A percentile compares a stretch with the other conserved stretches of the same genome.
Conservation (phyloP, 2,113 vertebrate genomes). For the Stercorarius parasiticus region DNA sequence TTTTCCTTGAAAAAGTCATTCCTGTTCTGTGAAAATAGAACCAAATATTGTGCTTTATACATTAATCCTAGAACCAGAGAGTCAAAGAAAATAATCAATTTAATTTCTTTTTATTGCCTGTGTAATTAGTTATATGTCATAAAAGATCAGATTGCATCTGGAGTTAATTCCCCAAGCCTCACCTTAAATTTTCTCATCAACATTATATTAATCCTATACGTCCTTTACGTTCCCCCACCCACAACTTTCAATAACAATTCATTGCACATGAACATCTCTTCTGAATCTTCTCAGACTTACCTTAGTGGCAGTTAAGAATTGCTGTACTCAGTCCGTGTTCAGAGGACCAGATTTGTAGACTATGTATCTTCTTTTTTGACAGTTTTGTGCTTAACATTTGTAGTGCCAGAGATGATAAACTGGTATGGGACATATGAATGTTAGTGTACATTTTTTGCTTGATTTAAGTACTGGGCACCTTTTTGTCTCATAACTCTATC, state of each 20-base stretch:
- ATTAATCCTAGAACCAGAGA: not conserved
- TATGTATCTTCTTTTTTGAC: not conserved
- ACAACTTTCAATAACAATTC: not conserved
- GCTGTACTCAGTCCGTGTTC: not conserved
- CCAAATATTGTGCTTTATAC: not conserved
- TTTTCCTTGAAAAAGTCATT: not conserved
- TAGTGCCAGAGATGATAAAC: not conserved
- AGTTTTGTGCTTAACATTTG: not conserved
- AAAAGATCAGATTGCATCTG: slow-evolving; percentile 53
- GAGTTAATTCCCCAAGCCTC: slow-evolving; percentile 35
- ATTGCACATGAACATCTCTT: not conserved
- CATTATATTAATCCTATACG: slow-evolving; percentile 42
- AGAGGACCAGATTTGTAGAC: not conserved
- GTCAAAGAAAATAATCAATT: slow-evolving; percentile 42
- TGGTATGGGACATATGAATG: not conserved
- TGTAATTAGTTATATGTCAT: slow-evolving; percentile 61
- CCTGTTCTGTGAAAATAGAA: not conserved
- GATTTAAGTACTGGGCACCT: not conserved
- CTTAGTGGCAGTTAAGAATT: not conserved
- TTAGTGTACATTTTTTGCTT: not conserved
- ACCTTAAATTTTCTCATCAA: slow-evolving; percentile 51
- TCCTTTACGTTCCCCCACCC: not conserved
- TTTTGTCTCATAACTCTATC: not conserved
- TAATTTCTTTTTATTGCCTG: slow-evolving; percentile 51
- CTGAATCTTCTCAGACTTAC: not conserved